Evolutionary conservation across 2,113 vertebrate genomes (phyloP).

Genomic region (Phocoena sinus): DNA sequence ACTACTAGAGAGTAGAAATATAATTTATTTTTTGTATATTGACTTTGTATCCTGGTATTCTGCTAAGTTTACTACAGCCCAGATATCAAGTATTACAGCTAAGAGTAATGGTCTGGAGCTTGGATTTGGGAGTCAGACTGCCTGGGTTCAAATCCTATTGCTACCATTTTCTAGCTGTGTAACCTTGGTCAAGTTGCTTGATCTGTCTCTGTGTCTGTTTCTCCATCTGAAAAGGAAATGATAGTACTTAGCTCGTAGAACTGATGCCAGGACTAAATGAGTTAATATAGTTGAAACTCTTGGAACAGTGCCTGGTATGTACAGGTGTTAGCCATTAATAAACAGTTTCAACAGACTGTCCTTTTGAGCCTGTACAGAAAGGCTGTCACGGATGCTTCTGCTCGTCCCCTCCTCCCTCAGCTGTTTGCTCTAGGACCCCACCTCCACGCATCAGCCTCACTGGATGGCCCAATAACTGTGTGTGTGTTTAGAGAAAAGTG

Average conservation of each 20-base stretch:
- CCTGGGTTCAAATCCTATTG: background rate
- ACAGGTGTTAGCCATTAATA: background rate
- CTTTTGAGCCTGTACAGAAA: background rate
- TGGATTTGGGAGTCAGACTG: background rate
- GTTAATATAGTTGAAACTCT: background rate
- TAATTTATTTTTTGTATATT: background rate
- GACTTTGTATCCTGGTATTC: background rate
- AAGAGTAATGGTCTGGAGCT: background rate
- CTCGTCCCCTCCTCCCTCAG: background rate
- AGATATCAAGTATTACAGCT: background rate
- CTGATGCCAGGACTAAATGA: background rate
- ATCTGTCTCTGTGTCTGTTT: background rate
- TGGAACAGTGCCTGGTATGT: background rate
- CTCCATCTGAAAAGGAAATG: background rate
- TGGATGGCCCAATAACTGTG: background rate
- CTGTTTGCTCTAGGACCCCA: background rate
- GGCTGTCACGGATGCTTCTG: accelerated
- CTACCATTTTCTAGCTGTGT: background rate
- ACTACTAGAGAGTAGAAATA: background rate
- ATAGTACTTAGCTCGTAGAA: background rate
- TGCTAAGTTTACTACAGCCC: background rate
- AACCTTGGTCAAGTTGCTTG: background rate
- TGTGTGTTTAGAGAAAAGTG: background rate
- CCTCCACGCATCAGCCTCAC: background rate
- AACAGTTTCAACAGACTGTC: background rate